Evolutionary conservation across 1,140 invertebrate species (phyloP), one percentile per base, ranked within the genome.

Genomic region (Megalonaias nervosa): DNA sequence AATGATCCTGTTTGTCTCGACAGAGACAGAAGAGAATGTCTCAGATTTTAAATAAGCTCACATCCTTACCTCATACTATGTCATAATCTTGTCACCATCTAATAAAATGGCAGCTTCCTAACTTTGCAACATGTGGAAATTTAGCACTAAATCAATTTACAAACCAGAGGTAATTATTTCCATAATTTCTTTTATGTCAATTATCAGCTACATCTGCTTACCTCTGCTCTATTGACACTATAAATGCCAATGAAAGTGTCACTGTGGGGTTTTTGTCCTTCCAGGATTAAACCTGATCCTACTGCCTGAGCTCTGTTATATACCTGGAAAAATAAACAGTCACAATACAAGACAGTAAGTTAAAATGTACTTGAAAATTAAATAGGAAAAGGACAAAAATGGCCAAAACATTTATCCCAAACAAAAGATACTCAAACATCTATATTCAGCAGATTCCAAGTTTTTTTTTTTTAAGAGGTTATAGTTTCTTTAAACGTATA

Each of bases 171-270:
- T 11, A 9, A 9, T 48, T 48, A 9, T 48, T 48, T 48, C 38
- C 38, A 48, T 48, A 48, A 48, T 48, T 48, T 48, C 38, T 48
- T 48, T 48, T 48, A 48, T 48, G 6, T 48, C 6, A 48, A 48
- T 9, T 48, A 48, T 48, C 23, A 66, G 17, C 5, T n/a, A 57
- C 67, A 13, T 14, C 17, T 26, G 9, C 62, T 58, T 81, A 89
- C 91, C 84, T 91, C 90, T 14, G 83, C 81, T 74, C 89, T 79
- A 81, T 91, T 91, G 17, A 81, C 80, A 21, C 85, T 82, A 75
- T 89, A 91, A 60, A 91, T 88, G 13, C 90, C 90, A 68, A 91
- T 80, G 59, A 90, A 87, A 11, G 84, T 82, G 12, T 85, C 70
- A 73, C 85, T 79, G 12, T 75, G 67, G 0, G 86, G 80, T 21